These are phyloP conservation scores for Phrynocephalus vlangalii DNA, from an alignment of 2,797 vertebrate genomes.

Conservation along the genomic window DNA sequence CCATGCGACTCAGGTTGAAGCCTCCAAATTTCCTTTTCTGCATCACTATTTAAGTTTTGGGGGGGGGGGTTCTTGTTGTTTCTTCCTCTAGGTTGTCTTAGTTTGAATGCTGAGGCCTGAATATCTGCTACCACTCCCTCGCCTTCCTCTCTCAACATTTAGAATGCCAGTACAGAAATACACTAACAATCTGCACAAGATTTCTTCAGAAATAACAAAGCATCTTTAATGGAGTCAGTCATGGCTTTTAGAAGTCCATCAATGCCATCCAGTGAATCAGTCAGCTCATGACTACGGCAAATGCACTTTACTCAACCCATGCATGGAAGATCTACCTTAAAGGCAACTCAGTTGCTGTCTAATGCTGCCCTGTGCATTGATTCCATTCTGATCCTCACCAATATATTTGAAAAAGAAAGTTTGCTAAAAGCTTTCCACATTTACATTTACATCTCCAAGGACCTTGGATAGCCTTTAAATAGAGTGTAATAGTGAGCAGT, in stretches of 20 bases:
- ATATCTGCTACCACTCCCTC: neutral
- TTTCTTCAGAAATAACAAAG: neutral
- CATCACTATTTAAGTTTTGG: neutral
- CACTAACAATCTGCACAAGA: neutral
- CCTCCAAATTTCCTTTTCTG: neutral
- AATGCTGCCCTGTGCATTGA: neutral
- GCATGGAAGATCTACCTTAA: neutral
- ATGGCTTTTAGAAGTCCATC: neutral
- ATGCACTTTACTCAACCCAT: neutral
- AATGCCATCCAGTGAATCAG: neutral
- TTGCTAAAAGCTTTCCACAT: neutral
- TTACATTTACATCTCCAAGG: neutral
- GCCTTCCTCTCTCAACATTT: neutral
- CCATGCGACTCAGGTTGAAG: neutral
- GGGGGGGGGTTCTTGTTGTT: neutral
- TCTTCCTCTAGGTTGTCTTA: neutral
- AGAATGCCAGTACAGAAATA: neutral
- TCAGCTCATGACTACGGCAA: neutral
- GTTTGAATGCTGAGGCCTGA: neutral
- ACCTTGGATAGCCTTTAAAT: slow-evolving; percentile 29
- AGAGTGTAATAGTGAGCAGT: neutral
- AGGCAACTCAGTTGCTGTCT: neutral
- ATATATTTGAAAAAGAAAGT: neutral
- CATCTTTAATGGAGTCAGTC: neutral
- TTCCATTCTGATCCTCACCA: slow-evolving; percentile 30